A percentile compares a stretch with the other conserved stretches of the same genome.
Evolutionary conservation across 1,140 invertebrate species (phyloP).

Genomic region (Drosophila mayri): DNA sequence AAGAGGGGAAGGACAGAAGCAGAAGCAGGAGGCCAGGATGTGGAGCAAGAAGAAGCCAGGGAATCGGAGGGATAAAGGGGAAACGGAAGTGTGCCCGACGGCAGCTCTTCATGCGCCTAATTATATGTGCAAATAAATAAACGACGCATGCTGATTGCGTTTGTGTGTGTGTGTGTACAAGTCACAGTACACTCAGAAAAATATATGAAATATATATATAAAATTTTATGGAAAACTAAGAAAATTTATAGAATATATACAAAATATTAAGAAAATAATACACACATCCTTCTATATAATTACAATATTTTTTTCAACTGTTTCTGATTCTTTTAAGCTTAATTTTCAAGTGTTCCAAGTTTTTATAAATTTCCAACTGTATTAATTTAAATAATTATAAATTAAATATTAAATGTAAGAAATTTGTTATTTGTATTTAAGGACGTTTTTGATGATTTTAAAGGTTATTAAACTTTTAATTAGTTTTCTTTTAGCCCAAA

Average conservation of each 20-base stretch:
- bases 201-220: no score
- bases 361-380: background rate
- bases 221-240: no score
- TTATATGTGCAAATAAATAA: constrained; percentile 84
- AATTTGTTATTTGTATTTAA: no score
- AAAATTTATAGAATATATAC: no score
- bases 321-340: background rate
- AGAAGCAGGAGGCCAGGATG: constrained; percentile 6
- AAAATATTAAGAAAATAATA: no score
- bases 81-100: constrained; percentile 67
- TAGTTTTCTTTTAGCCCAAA: background rate
- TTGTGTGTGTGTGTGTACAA: constrained; percentile 26
- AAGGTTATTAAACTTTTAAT: no score
- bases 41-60: constrained; percentile 4
- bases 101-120: constrained; percentile 72
- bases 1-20: background rate
- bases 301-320: no score
- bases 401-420: background rate
- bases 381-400: background rate
- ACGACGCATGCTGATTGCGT: constrained; percentile 68
- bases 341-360: background rate
- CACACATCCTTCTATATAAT: no score
- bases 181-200: background rate
- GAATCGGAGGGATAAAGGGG: constrained; percentile 2
- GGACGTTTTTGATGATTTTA: no score